phyloP scores from a whole-genome alignment of 2,888 invertebrate species.

The Lepidocyrtinus sp. region DNA sequence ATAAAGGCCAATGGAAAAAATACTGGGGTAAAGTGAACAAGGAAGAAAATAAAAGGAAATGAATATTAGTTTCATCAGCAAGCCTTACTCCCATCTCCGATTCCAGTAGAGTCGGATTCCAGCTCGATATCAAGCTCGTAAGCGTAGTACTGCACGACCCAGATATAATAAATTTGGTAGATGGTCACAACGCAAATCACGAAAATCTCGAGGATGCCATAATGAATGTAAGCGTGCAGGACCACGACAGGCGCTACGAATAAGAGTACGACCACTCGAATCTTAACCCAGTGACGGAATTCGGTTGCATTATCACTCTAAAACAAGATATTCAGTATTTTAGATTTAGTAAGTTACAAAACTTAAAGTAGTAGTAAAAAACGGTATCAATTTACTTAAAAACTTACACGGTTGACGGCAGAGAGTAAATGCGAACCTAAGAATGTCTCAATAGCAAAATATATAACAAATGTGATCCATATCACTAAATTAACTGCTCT shows the following conservation, averaged over 20 bases:
- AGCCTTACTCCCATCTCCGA: constrained; percentile 61
- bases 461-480: constrained; percentile 66
- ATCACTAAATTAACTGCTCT: constrained; percentile 64
- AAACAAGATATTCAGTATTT: neutral
- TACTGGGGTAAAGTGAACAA: neutral
- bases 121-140: constrained; percentile 66
- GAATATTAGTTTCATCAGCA: constrained; percentile 40
- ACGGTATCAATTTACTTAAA: neutral
- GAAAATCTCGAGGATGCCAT: constrained; percentile 59
- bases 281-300: constrained; percentile 65
- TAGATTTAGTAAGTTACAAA: neutral
- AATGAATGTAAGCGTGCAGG: constrained; percentile 63
- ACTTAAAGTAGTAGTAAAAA: neutral
- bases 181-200: constrained; percentile 58
- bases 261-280: constrained; percentile 60
- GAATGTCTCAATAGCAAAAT: constrained; percentile 66
- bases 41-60: constrained; percentile 25
- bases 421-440: constrained; percentile 63
- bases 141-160: constrained; percentile 65
- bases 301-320: constrained; percentile 64
- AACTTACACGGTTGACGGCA: constrained; percentile 62
- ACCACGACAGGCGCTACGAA: constrained; percentile 63
- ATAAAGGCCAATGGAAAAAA: neutral
- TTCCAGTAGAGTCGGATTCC: constrained; percentile 64
- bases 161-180: constrained; percentile 66